Percentiles rank a stretch among this genome's conserved stretches.
Conservation (phyloP, 2,888 invertebrate genomes). For the Thereva unica region DNA sequence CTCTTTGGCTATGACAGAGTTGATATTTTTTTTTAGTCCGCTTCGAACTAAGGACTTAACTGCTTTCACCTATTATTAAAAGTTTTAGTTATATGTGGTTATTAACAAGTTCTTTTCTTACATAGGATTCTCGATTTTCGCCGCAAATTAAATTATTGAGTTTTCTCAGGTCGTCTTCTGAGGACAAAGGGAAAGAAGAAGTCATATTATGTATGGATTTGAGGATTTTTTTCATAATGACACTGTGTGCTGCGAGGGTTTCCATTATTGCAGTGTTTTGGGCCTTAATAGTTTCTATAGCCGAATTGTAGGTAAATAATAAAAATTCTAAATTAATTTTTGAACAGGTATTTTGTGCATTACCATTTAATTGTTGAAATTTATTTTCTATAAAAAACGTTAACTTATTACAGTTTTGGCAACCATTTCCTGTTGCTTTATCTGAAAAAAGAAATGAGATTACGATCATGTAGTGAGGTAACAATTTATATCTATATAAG, state of each 20-base stretch:
- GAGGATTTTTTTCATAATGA: not conserved
- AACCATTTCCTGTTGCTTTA: too few relatives aligned
- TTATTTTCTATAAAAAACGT: too few relatives aligned
- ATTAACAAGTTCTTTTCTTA: conserved; percentile 4
- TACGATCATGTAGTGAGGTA: too few relatives aligned
- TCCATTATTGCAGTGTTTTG: too few relatives aligned
- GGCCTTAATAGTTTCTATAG: too few relatives aligned
- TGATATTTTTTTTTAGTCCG: not conserved
- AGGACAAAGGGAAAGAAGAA: not conserved
- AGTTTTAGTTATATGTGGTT: not conserved
- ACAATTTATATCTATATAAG: too few relatives aligned
- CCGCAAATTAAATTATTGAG: not conserved
- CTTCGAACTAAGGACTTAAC: not conserved
- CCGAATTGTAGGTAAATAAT: too few relatives aligned
- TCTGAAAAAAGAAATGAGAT: too few relatives aligned
- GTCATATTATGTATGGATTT: not conserved
- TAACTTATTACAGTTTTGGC: too few relatives aligned
- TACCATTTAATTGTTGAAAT: too few relatives aligned
- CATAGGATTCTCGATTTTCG: conserved; percentile 9
- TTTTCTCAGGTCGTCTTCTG: not conserved
- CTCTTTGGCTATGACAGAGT: not conserved
- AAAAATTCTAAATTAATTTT: too few relatives aligned
- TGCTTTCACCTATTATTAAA: conserved; percentile 4
- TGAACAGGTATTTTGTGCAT: too few relatives aligned
- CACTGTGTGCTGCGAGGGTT: conserved; percentile 7